Evolutionary conservation across 2,113 vertebrate genomes (phyloP), one percentile per base, ranked within the genome.

Genomic region (Zosterops borbonicus): DNA sequence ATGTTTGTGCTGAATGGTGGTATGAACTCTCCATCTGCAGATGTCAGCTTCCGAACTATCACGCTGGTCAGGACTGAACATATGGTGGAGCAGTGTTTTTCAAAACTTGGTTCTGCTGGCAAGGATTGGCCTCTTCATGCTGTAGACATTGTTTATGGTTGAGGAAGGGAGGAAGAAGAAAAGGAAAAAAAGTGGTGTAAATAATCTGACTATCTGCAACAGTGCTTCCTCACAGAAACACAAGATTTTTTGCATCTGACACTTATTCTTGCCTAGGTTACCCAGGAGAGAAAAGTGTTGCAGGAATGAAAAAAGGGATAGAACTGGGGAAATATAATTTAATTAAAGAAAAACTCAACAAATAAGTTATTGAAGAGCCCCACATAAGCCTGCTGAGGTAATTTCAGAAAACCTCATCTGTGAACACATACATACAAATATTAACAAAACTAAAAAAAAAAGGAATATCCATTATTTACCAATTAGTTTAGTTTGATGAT

Each of bases 71-170:
- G 79, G 68, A 70, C 91, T 70, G 94, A 95, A 88, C 95, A 97
- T 94, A 92, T 91, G 94, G 90, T 87, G 42, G 70, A 83, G 52
- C 74, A 81, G 50, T 81, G 92, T 92, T 94, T 96, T 92, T 83
- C 74, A 81, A 85, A 92, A 89, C 89, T 95, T 93, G 83, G 71
- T 95, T 95, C 87, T 95, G 74, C 49, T 95, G 92, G 92, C 77
- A 91, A 75, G 58, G 76, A 89, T 92, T 96, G 85, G 88, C 88
- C 94, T 96, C 92, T 95, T 96, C 62, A 95, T 77, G 93, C 96
- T 91, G 65, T 85, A 53, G 73, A 64, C 68, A 95, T 91, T 81
- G 84, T 96, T 96, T 96, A 80, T 22, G 20, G 46, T 62, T 87
- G 49, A 56, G 68, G 39, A 90, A 90, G n/a, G 56, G 60, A 92